Conservation (phyloP, 1,140 invertebrate genomes). For the Tribolium madens region DNA sequence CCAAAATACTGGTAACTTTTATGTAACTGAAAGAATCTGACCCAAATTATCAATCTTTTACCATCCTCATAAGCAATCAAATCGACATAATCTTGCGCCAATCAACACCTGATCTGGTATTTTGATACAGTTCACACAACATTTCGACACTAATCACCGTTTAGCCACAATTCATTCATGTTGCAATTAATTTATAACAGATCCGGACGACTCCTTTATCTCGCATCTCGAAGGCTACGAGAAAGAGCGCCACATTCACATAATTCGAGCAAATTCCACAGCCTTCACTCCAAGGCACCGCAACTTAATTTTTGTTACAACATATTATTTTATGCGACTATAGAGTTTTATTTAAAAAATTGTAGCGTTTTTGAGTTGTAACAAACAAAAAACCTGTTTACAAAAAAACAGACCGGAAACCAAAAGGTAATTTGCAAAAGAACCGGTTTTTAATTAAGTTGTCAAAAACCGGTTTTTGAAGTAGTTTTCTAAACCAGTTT, state of each 20-base stretch:
- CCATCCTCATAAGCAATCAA: conserved; percentile 30
- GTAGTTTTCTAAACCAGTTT: background rate
- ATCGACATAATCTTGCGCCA: conserved; percentile 10
- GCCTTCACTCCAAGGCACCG: background rate
- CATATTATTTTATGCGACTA: too few species aligned
- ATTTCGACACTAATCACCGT: background rate
- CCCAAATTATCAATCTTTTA: conserved; percentile 25
- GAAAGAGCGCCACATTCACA: conserved; percentile 5
- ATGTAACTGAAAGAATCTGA: conserved; percentile 22
- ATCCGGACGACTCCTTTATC: conserved; percentile 22
- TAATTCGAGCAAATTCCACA: background rate
- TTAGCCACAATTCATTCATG: background rate
- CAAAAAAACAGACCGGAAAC: too few species aligned
- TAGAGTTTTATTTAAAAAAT: too few species aligned
- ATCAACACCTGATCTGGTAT: conserved; percentile 17
- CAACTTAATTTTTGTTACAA: too few species aligned
- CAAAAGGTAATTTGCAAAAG: too few species aligned
- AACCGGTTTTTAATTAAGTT: too few species aligned
- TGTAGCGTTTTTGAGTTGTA: too few species aligned
- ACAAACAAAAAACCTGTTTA: too few species aligned
- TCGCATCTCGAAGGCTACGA: conserved; percentile 2
- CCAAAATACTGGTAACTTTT: conserved; percentile 32
- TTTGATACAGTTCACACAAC: conserved; percentile 32
- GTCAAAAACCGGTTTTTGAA: too few species aligned
- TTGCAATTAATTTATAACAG: conserved; percentile 24